These are phyloP conservation scores for Hydropotes inermis DNA, from an alignment of 2,113 vertebrate species.

Conservation along the genomic window DNA sequence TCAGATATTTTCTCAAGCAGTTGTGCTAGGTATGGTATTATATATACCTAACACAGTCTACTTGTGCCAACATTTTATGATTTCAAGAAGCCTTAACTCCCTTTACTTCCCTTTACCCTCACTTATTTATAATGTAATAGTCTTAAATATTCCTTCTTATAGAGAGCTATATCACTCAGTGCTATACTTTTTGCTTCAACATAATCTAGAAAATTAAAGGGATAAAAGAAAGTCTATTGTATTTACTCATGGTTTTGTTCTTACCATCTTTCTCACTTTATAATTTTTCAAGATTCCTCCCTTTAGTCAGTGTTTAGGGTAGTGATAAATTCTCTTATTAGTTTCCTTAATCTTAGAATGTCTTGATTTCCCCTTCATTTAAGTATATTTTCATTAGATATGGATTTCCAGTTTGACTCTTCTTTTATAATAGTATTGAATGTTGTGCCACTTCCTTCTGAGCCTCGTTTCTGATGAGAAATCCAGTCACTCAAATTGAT, in stretches of 20 bases:
- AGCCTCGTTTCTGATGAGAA: not conserved
- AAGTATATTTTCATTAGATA: not conserved
- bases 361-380: not conserved
- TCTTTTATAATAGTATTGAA: not conserved
- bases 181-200: not conserved
- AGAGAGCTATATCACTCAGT: not conserved
- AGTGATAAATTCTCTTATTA: not conserved
- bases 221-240: not conserved
- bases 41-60: not conserved
- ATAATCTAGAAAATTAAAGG: not conserved
- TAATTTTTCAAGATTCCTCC: not conserved
- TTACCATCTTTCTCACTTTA: not conserved
- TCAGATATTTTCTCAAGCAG: not conserved
- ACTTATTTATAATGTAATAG: not conserved
- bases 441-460: not conserved
- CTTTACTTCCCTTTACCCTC: not conserved
- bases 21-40: not conserved
- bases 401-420: not conserved
- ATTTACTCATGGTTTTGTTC: not conserved
- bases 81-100: not conserved
- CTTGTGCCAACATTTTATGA: not conserved
- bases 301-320: not conserved
- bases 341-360: not conserved
- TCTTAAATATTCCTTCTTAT: not conserved
- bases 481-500: not conserved